phyloP scores from a whole-genome alignment of 1,140 invertebrate genomes.

The Hylaeus anthracinus region DNA sequence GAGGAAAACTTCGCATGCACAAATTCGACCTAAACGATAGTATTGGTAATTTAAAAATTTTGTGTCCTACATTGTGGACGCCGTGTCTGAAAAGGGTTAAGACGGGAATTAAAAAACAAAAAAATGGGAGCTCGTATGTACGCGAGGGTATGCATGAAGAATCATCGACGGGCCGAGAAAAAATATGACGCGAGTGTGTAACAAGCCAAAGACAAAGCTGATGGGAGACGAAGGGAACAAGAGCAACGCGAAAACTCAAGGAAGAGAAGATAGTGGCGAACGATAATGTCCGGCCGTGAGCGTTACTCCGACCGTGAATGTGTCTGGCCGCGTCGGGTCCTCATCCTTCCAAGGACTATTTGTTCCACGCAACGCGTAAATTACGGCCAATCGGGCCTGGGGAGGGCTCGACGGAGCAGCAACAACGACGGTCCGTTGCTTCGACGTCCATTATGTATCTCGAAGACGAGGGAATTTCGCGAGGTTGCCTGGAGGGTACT shows the following conservation, averaged over 20 bases:
- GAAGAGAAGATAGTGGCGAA: conserved; percentile 41
- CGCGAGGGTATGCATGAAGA: not conserved
- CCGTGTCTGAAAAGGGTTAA: no score
- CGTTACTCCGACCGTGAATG: conserved; percentile 58
- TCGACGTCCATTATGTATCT: conserved; percentile 48
- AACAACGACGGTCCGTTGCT: conserved; percentile 43
- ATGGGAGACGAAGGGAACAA: conserved; percentile 5
- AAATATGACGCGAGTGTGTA: not conserved
- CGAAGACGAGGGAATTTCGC: conserved; percentile 48
- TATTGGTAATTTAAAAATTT: no score
- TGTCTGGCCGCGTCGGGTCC: conserved; percentile 48
- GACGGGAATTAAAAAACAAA: not conserved
- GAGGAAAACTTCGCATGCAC: no score
- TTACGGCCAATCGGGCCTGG: conserved; percentile 55
- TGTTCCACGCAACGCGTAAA: conserved; percentile 67
- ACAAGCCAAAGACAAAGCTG: not conserved
- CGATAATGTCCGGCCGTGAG: conserved; percentile 62
- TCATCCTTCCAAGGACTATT: conserved; percentile 61
- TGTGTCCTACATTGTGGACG: no score
- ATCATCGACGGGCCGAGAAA: not conserved
- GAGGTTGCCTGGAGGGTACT: conserved; percentile 33
- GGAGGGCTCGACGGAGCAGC: conserved; percentile 19
- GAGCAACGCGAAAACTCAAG: not conserved
- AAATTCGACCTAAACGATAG: no score
- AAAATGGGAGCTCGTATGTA: no score